Conservation (phyloP, 2,797 vertebrate species). For the Spinus olivaceus region DNA sequence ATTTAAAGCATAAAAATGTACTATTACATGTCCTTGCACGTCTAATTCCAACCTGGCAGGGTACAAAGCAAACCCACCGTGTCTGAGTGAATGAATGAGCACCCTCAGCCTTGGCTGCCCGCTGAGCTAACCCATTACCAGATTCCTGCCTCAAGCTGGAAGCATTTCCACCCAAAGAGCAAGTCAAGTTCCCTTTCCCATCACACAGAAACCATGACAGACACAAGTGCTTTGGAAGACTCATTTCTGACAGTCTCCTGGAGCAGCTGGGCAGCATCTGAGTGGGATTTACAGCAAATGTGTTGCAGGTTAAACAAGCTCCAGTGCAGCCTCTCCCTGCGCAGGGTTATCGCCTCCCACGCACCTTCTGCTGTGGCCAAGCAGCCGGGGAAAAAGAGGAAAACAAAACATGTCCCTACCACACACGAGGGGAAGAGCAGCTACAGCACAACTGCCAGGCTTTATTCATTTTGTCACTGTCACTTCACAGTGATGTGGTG, state of each 20-base stretch:
- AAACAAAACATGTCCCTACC: neutral
- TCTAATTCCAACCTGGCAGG: neutral
- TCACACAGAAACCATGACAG: neutral
- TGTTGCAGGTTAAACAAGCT: slow-evolving; percentile 27
- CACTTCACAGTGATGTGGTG: neutral
- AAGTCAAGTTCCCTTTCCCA: neutral
- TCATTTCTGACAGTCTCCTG: neutral
- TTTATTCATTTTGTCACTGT: neutral
- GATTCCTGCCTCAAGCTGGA: neutral
- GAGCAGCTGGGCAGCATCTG: neutral
- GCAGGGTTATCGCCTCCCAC: neutral
- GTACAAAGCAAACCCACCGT: neutral
- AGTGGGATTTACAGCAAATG: neutral
- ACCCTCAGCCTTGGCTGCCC: neutral
- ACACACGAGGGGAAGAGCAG: neutral
- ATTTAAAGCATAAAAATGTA: neutral
- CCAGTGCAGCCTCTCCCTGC: neutral
- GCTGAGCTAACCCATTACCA: neutral
- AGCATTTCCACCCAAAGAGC: neutral
- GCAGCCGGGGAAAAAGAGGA: neutral
- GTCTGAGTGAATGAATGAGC: neutral
- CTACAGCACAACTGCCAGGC: neutral
- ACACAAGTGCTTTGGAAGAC: neutral
- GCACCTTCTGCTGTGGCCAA: neutral
- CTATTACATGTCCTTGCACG: neutral